Percentiles rank a stretch among this genome's conserved stretches.
Evolutionary conservation across 2,888 invertebrate species (phyloP).

Genomic region (Amorpha juglandis): DNA sequence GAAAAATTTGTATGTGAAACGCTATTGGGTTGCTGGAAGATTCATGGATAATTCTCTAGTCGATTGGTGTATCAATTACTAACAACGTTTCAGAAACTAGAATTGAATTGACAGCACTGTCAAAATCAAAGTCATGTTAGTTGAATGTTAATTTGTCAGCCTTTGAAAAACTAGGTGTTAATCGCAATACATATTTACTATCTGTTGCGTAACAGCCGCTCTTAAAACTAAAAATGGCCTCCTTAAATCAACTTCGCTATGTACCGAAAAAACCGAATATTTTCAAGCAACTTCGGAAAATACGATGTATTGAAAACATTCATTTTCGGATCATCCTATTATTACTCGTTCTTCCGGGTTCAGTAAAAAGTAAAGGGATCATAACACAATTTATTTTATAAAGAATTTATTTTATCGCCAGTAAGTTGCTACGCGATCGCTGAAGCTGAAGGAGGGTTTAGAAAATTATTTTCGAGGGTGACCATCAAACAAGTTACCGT

Average conservation of each 20-base stretch:
- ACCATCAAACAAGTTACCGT: conserved; percentile 77
- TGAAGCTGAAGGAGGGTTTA: conserved; percentile 63
- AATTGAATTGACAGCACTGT: too few relatives aligned
- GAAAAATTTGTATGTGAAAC: too few relatives aligned
- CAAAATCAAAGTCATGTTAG: too few relatives aligned
- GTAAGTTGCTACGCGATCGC: conserved; percentile 69
- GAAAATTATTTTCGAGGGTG: conserved; percentile 78
- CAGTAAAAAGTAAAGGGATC: conserved; percentile 74
- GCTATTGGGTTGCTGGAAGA: too few relatives aligned
- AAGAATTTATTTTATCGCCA: conserved; percentile 73
- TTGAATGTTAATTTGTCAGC: too few relatives aligned
- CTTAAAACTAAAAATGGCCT: too few relatives aligned
- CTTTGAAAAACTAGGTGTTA: too few relatives aligned
- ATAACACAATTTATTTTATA: conserved; percentile 77
- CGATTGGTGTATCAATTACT: too few relatives aligned
- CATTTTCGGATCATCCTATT: conserved; percentile 74
- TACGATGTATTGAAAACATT: conserved; percentile 72
- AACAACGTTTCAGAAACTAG: too few relatives aligned
- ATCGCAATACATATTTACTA: too few relatives aligned
- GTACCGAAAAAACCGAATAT: conserved; percentile 39
- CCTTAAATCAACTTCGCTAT: conserved; percentile 2
- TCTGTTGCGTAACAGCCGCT: too few relatives aligned
- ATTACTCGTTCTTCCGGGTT: conserved; percentile 64
- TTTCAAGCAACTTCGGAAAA: conserved; percentile 56
- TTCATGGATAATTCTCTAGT: too few relatives aligned